Evolutionary conservation across 2,113 vertebrate species (phyloP), one percentile per base, ranked within the genome.

Genomic region (Phainopepla nitens): DNA sequence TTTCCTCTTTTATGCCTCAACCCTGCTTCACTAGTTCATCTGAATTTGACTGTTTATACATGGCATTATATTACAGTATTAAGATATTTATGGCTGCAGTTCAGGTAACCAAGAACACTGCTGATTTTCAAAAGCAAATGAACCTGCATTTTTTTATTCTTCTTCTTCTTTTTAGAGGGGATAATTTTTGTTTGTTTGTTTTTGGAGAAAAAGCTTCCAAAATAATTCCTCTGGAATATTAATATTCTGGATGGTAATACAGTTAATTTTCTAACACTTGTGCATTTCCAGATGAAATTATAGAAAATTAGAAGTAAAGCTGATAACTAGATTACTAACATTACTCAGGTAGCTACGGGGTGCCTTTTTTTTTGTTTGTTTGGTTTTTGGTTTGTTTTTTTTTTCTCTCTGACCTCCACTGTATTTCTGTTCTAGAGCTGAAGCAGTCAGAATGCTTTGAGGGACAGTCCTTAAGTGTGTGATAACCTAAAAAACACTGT

Each of bases 111-210:
- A 79, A 89, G 61, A 88, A 93, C 35, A 53, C 24, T 78, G 66
- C 23, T 41, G 56, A 11, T 92, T 88, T 93, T 68, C 65, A 95
- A 90, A 92, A n/a, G 79, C 29, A 57, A 45, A 93, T 8, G 8
- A 91, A 66, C 8, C 10, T 35, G 50, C 13, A 42, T 21, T 82
- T 76, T 39, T 5, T 20, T 60, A 2, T 54, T 42, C 50, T 29
- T 50, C 24, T 35, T 4, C 45, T 65, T 57, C 10, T 61, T 44
- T 91, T 65, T 42, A 27, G 8, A 70, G 20, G 7, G 6, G 15
- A 61, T 64, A 36, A 56, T 73, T 90, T 81, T 60, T 64, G 29
- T 66, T 60, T 64, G 29, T 66, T 93, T 89, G 49, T 4, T 94
- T 92, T 62, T 71, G 9, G 69, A 87, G 64, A 36, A 79, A 94